These are phyloP conservation scores for Dascillus cervinus DNA, from an alignment of 2,888 invertebrate genomes.

Conservation along the genomic window DNA sequence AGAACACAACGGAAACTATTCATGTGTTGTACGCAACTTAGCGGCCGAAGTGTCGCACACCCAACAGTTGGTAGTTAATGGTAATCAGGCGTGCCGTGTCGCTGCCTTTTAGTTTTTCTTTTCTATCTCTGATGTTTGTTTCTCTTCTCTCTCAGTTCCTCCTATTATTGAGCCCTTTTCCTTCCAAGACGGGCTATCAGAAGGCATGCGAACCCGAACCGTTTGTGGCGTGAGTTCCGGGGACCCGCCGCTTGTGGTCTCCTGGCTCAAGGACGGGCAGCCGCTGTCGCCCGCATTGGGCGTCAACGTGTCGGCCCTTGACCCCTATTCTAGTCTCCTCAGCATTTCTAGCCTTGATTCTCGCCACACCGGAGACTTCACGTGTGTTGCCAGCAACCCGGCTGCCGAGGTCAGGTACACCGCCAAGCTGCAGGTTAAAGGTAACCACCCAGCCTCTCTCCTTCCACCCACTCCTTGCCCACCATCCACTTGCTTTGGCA, in stretches of 20 bases:
- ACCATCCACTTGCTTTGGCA: constrained; percentile 50
- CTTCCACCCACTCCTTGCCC: constrained; percentile 24
- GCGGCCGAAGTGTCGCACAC: constrained; percentile 68
- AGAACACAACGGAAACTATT: constrained; percentile 71
- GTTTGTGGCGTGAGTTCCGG: constrained; percentile 75
- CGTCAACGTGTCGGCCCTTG: constrained; percentile 64
- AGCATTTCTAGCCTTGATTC: constrained; percentile 70
- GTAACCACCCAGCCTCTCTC: constrained; percentile 51
- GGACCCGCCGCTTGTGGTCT: constrained; percentile 70
- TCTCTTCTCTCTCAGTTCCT: constrained; percentile 60
- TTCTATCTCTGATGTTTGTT: constrained; percentile 54
- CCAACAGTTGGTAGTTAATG: constrained; percentile 68
- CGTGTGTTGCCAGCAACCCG: constrained; percentile 71
- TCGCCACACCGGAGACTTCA: constrained; percentile 69
- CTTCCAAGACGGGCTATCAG: constrained; percentile 75
- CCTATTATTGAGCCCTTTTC: constrained; percentile 79
- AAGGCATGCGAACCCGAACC: constrained; percentile 74
- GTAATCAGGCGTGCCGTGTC: constrained; percentile 51
- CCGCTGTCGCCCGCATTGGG: constrained; percentile 57
- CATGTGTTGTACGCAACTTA: constrained; percentile 64
- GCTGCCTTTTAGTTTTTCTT: constrained; percentile 39
- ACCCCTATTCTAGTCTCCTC: constrained; percentile 69
- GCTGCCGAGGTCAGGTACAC: constrained; percentile 73
- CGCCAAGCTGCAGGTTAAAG: constrained; percentile 74
- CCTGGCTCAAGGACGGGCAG: constrained; percentile 77